phyloP scores from a whole-genome alignment of 2,888 invertebrate species.

The Chirona hameri region DNA sequence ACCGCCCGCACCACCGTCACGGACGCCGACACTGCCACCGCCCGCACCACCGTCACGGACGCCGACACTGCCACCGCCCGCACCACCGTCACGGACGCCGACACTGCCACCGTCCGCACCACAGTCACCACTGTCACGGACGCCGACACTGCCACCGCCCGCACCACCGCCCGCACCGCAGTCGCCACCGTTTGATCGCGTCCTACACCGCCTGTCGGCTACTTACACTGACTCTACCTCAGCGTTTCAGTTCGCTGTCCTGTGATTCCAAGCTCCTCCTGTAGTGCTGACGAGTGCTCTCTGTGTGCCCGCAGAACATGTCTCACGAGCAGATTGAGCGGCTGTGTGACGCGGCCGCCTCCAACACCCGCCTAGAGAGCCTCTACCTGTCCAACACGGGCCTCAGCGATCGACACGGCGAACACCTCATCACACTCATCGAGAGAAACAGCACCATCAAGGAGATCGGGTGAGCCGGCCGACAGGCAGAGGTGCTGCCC shows the following conservation, averaged over 20 bases:
- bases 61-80: too few species aligned
- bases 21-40: too few species aligned
- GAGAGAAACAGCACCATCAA: constrained; percentile 72
- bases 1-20: too few species aligned
- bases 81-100: too few species aligned
- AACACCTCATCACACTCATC: constrained; percentile 48
- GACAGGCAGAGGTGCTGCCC: too few species aligned
- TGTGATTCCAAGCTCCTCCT: neutral
- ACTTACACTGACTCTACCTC: too few species aligned
- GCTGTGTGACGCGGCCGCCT: constrained; percentile 80
- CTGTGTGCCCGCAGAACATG: constrained; percentile 67
- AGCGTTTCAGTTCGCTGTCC: too few species aligned
- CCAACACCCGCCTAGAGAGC: constrained; percentile 86
- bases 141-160: too few species aligned
- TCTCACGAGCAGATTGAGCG: constrained; percentile 91
- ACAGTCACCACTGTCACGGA: too few species aligned
- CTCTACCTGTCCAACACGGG: constrained; percentile 91
- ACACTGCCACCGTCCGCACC: too few species aligned
- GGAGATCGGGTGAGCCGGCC: constrained; percentile 62
- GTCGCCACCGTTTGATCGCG: neutral
- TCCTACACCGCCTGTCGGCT: neutral
- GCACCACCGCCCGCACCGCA: neutral
- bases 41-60: too few species aligned
- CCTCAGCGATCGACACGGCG: constrained; percentile 80
- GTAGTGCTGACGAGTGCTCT: neutral